phyloP scores from a whole-genome alignment of 1,140 invertebrate species.

The Frieseomelitta varia region DNA sequence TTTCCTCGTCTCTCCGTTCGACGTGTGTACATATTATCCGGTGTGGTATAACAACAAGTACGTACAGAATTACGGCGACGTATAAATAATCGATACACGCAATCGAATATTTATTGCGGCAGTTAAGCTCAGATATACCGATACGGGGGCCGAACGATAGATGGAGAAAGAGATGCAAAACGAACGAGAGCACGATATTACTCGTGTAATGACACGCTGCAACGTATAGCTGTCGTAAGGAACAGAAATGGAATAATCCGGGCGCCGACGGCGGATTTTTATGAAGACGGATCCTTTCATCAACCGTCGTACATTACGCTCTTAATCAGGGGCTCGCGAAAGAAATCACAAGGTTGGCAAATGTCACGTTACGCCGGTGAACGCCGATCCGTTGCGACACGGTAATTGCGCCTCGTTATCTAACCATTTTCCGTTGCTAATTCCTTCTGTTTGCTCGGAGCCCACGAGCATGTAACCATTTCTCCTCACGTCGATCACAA shows the following conservation, averaged over 20 bases:
- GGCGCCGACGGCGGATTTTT: background rate
- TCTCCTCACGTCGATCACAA: background rate
- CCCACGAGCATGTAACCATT: background rate
- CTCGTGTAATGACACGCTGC: constrained; percentile 2
- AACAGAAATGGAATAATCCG: constrained; percentile 9
- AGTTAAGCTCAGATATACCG: background rate
- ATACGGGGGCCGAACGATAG: too few relatives aligned
- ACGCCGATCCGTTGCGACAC: background rate
- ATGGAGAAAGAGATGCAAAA: background rate
- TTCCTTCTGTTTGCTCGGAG: constrained; percentile 6
- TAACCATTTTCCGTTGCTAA: constrained; percentile 21
- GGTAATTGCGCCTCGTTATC: constrained; percentile 7
- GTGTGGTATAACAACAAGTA: too few relatives aligned
- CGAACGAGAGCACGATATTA: background rate
- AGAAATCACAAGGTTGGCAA: constrained; percentile 10
- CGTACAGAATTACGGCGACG: too few relatives aligned
- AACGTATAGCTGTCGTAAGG: constrained; percentile 3
- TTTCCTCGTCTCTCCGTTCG: too few relatives aligned
- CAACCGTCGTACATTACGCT: background rate
- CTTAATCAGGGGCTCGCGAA: constrained; percentile 7
- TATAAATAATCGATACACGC: background rate
- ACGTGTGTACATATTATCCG: too few relatives aligned
- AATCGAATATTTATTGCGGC: background rate
- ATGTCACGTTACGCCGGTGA: constrained; percentile 1
- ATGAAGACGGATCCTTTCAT: constrained; percentile 19